A percentile compares a stretch with the other conserved stretches of the same genome.
Evolutionary conservation across 2,888 invertebrate genomes (phyloP).

Genomic region (Dione juno): DNA sequence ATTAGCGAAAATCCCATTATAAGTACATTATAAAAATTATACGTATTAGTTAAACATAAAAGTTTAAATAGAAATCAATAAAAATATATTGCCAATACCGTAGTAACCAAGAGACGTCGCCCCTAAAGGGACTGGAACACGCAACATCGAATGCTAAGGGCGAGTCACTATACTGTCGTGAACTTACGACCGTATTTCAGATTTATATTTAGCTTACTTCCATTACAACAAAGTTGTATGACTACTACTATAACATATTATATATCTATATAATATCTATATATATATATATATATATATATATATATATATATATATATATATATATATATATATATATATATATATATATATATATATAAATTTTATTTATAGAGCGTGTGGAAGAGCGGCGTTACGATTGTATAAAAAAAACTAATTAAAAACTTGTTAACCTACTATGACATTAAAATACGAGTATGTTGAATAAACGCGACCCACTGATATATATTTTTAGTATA

Average conservation of each 20-base stretch:
- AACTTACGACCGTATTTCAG: constrained; percentile 23
- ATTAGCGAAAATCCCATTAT: neutral
- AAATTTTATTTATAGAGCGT: too few species aligned
- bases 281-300: too few species aligned
- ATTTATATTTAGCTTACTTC: constrained; percentile 11
- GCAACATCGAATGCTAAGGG: constrained; percentile 35
- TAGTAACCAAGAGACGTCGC: constrained; percentile 31
- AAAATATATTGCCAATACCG: constrained; percentile 25
- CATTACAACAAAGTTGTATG: constrained; percentile 15
- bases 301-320: too few species aligned
- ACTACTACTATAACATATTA: neutral
- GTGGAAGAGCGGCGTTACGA: too few species aligned
- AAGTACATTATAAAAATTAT: neutral
- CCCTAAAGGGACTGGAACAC: constrained; percentile 33
- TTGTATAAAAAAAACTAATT: too few species aligned
- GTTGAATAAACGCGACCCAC: too few species aligned
- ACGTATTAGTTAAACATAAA: constrained; percentile 2
- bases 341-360: too few species aligned
- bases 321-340: too few species aligned
- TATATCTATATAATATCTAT: too few species aligned
- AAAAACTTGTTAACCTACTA: too few species aligned
- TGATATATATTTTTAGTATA: too few species aligned
- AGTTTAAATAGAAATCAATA: constrained; percentile 19
- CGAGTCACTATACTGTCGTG: constrained; percentile 29
- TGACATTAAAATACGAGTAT: too few species aligned